phyloP scores from a whole-genome alignment of 2,113 vertebrate species.

The Microcebus tavaratra region DNA sequence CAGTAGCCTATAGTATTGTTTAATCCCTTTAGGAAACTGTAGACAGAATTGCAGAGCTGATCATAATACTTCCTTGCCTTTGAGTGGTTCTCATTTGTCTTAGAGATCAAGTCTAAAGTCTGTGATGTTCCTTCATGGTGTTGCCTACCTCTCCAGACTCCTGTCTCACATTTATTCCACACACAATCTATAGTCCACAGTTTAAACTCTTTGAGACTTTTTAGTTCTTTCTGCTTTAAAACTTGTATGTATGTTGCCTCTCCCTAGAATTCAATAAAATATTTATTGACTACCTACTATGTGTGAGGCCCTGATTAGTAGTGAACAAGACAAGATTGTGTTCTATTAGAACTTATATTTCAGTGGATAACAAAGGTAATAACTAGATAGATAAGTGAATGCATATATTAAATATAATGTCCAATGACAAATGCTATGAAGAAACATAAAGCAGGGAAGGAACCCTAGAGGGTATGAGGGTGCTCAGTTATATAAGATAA shows the following conservation, averaged over 20 bases:
- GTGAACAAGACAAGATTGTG: background rate
- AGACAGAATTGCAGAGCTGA: background rate
- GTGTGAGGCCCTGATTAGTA: background rate
- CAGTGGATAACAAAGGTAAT: background rate
- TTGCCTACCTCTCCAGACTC: background rate
- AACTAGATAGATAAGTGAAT: background rate
- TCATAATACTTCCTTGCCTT: background rate
- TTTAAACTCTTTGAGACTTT: background rate
- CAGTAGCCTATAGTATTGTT: background rate
- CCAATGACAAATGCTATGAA: background rate
- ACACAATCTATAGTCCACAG: background rate
- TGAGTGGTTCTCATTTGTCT: background rate
- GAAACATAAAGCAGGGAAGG: background rate
- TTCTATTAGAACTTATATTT: constrained; percentile 24
- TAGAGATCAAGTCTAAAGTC: background rate
- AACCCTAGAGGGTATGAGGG: background rate
- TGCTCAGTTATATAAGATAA: background rate
- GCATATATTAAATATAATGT: background rate
- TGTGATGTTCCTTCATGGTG: background rate
- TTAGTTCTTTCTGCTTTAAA: background rate
- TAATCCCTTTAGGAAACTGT: background rate
- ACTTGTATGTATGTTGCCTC: background rate
- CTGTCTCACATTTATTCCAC: background rate
- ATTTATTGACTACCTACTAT: background rate
- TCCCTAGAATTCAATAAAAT: constrained; percentile 22